Conservation (phyloP, 2,888 invertebrate genomes). For the Archaeoteleia sp. region DNA sequence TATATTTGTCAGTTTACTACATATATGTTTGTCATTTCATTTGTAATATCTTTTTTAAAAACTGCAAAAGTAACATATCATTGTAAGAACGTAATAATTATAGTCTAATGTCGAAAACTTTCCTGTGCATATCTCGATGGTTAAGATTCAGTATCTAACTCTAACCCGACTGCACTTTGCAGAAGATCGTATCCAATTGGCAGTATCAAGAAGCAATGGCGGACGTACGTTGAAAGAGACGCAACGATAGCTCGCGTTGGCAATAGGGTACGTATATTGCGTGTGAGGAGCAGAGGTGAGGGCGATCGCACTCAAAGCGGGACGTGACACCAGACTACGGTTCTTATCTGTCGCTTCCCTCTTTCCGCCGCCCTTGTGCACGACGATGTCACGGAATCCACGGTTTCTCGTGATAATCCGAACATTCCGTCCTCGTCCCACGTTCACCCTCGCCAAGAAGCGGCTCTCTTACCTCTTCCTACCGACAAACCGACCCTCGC, state of each 20-base stretch:
- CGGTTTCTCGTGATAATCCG: constrained; percentile 67
- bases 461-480: constrained; percentile 46
- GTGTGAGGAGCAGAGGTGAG: constrained; percentile 56
- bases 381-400: constrained; percentile 59
- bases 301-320: constrained; percentile 70
- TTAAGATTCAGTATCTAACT: constrained; percentile 48
- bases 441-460: constrained; percentile 59
- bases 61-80: too few relatives aligned
- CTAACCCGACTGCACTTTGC: constrained; percentile 44
- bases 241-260: constrained; percentile 34
- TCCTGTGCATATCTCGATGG: constrained; percentile 24
- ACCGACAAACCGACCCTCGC: constrained; percentile 10
- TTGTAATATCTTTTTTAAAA: too few relatives aligned
- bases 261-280: constrained; percentile 51
- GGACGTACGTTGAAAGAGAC: constrained; percentile 23
- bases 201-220: constrained; percentile 30
- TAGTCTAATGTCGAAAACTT: constrained; percentile 41
- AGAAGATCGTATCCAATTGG: constrained; percentile 45
- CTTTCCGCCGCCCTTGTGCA: constrained; percentile 54
- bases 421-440: constrained; percentile 66
- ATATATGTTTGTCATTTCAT: too few relatives aligned
- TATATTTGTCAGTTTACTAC: too few relatives aligned
- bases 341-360: constrained; percentile 69
- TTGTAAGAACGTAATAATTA: too few relatives aligned
- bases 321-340: constrained; percentile 70